These are phyloP conservation scores for Falcunculus frontatus DNA, from an alignment of 2,113 vertebrate genomes.

Conservation along the genomic window DNA sequence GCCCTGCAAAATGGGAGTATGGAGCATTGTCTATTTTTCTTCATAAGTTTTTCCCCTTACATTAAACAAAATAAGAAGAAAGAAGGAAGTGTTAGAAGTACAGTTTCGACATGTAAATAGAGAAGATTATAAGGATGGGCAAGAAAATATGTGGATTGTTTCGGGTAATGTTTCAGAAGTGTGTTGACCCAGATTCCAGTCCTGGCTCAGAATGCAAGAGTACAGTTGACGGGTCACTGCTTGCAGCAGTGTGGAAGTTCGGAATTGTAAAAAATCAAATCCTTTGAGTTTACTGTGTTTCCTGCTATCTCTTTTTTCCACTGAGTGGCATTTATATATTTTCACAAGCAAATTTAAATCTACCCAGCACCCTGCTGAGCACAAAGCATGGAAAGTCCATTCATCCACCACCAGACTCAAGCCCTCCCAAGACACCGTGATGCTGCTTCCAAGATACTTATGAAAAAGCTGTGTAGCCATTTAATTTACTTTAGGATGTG, in stretches of 20 bases:
- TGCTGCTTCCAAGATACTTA: background rate
- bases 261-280: background rate
- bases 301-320: background rate
- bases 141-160: background rate
- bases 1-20: background rate
- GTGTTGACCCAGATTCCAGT: background rate
- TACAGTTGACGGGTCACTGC: background rate
- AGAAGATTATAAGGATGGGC: background rate
- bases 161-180: background rate
- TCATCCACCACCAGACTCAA: background rate
- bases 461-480: background rate
- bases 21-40: background rate
- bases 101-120: background rate
- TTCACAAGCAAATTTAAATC: background rate
- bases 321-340: background rate
- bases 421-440: background rate
- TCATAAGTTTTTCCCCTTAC: rapidly evolving
- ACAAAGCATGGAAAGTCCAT: background rate
- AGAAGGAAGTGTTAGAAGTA: background rate
- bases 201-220: background rate
- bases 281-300: background rate
- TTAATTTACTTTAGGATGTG: slow-evolving; percentile 31
- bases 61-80: background rate
- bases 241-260: background rate
- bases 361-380: background rate